A percentile compares a stretch with the other conserved stretches of the same genome.
Evolutionary conservation across 2,113 vertebrate genomes (phyloP).

Genomic region (Tretioscincus oriximinensis): DNA sequence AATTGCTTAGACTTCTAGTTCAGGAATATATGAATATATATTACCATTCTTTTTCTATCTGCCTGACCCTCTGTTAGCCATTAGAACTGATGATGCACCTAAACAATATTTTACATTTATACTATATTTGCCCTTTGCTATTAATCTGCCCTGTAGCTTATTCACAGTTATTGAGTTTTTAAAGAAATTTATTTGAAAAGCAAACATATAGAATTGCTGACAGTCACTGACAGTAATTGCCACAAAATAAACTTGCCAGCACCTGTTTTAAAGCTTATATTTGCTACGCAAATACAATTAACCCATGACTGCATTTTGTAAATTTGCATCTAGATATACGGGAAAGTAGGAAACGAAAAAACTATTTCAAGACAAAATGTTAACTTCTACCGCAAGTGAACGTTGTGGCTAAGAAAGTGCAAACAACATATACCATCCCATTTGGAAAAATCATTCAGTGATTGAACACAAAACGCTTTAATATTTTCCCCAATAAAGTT

Average conservation of each 20-base stretch:
- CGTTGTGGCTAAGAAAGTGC: background rate
- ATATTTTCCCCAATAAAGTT: background rate
- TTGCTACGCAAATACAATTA: constrained; percentile 59
- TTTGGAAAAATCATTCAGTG: constrained; percentile 13
- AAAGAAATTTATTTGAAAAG: background rate
- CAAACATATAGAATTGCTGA: background rate
- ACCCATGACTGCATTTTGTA: constrained; percentile 51
- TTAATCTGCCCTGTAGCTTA: background rate
- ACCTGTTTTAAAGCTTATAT: constrained; percentile 28
- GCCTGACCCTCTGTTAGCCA: background rate
- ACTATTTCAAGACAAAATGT: constrained; percentile 51
- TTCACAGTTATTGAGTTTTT: background rate
- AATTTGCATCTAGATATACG: constrained; percentile 50
- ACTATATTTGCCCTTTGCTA: background rate
- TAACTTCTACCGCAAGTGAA: constrained; percentile 64
- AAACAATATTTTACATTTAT: background rate
- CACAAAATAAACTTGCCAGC: constrained; percentile 33
- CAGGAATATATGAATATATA: too few relatives aligned
- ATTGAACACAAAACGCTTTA: background rate
- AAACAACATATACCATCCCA: background rate
- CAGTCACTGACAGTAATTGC: background rate
- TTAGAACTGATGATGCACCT: background rate
- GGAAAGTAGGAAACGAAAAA: constrained; percentile 65
- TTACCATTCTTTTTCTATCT: background rate
- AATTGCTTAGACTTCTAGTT: too few relatives aligned